Evolutionary conservation across 1,140 invertebrate species (phyloP).

Genomic region (Drosophila teissieri): DNA sequence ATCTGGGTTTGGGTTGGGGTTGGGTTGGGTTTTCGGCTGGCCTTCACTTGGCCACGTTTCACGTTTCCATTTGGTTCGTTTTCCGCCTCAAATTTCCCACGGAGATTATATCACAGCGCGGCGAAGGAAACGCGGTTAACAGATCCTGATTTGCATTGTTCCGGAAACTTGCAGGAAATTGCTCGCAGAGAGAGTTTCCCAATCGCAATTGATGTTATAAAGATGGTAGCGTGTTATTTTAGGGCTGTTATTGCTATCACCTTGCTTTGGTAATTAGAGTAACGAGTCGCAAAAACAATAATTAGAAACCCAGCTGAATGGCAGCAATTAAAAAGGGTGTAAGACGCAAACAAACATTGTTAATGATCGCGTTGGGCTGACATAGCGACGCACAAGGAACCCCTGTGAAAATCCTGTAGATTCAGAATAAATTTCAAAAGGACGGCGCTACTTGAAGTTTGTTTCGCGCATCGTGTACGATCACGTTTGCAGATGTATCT

Average conservation of each 20-base stretch:
- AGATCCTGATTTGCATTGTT: slow-evolving; percentile 22
- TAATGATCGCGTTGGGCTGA: slow-evolving; percentile 4
- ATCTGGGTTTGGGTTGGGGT: slow-evolving; percentile 22
- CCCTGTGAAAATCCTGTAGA: slow-evolving; percentile 35
- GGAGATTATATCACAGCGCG: slow-evolving; percentile 37
- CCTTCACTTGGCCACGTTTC: slow-evolving; percentile 55
- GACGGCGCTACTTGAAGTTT: slow-evolving; percentile 30
- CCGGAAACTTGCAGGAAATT: slow-evolving; percentile 30
- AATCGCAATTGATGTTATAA: not conserved
- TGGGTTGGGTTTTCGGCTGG: slow-evolving; percentile 12
- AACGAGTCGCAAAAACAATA: not conserved
- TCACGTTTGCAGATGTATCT: slow-evolving; percentile 42
- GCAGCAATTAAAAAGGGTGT: slow-evolving; percentile 22
- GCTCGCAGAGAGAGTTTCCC: not conserved
- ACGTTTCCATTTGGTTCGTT: slow-evolving; percentile 37
- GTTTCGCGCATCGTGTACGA: slow-evolving; percentile 31
- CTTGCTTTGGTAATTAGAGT: not conserved
- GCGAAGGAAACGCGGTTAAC: slow-evolving; percentile 21
- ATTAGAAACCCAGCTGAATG: not conserved
- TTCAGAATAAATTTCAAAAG: slow-evolving; percentile 22
- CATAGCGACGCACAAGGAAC: not conserved
- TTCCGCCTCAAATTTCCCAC: slow-evolving; percentile 30
- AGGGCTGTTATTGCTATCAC: too few species aligned
- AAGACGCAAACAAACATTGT: slow-evolving; percentile 16
- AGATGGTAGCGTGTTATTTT: too few species aligned